phyloP scores from a whole-genome alignment of 2,113 vertebrate genomes.

The Heterotis niloticus region DNA sequence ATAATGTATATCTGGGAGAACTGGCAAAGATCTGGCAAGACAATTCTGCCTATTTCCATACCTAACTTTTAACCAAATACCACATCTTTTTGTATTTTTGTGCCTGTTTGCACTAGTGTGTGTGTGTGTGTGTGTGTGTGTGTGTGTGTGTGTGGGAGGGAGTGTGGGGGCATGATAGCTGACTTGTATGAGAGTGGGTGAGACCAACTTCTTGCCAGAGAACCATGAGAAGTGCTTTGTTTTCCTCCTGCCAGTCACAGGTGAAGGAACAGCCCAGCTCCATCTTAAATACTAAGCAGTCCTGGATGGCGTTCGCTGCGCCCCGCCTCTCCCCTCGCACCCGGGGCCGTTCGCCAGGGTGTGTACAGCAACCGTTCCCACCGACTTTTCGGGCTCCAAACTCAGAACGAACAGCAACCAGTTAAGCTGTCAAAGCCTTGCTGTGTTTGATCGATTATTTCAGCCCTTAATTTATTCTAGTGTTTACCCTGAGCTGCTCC shows the following conservation, averaged over 20 bases:
- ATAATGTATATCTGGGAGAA: too few species aligned
- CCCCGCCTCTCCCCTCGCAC: not conserved
- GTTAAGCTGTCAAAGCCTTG: not conserved
- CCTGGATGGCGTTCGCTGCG: constrained; percentile 35
- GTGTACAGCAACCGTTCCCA: too few species aligned
- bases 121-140: not conserved
- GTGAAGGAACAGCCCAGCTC: constrained; percentile 58
- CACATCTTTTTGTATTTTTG: too few species aligned
- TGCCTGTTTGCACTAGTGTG: not conserved
- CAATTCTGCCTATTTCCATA: too few species aligned
- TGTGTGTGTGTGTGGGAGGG: not conserved
- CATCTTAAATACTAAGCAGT: constrained; percentile 53
- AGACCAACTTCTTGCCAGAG: constrained; percentile 42
- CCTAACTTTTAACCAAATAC: too few species aligned
- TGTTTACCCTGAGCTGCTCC: not conserved
- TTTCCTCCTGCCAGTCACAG: constrained; percentile 52
- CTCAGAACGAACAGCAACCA: not conserved
- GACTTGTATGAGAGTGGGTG: not conserved
- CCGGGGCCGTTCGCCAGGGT: too few species aligned
- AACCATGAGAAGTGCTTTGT: constrained; percentile 51
- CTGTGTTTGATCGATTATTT: not conserved
- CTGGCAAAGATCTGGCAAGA: too few species aligned
- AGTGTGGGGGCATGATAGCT: not conserved
- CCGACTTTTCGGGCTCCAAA: too few species aligned
- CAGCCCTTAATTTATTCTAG: not conserved